Evolutionary conservation across 2,797 vertebrate genomes (phyloP), one percentile per base, ranked within the genome.

Genomic region (Cirrhinus molitorella): DNA sequence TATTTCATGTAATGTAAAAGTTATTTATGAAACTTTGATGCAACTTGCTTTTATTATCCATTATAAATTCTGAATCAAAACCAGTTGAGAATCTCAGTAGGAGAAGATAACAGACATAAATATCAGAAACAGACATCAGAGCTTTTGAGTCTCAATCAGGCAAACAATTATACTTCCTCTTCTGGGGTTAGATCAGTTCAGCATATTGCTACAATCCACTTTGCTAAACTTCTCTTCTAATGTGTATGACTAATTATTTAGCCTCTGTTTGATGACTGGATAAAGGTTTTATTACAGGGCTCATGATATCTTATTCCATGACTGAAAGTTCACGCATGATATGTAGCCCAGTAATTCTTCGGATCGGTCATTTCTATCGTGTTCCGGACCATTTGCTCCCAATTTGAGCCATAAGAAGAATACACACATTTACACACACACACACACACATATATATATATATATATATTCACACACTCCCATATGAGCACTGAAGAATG

Each of bases 271-370:
- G 55, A 63, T 81, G 68, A 37, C 71, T 81, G 55, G 55, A 74
- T 74, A 72, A 57, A 82, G 8, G 19, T 45, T 75, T 63, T 55
- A 66, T 23, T 61, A 49, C 68, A 34, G 7, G 65, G 51, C 84
- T 61, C 51, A 70, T 81, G 84, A 81, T 73, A 61, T 81, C 78
- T 84, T 49, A 75, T 74, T 80, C 25, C 79, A 47, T 78, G 81
- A 83, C 83, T 63, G 67, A 76, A 70, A 31, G 37, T 70, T 75
- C 67, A 84, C 21, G 71, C 74, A 76, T 82, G 81, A 80, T 72
- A 43, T 76, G 47, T 34, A 73, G 55, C 28, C 57, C 9, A 40
- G 70, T 73, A 68, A 81, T 85, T 70, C 81, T 85, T 82, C 5
- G 6, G 45, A 53, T 61, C 17, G 6, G 31, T 63, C 37, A 40